phyloP scores from a whole-genome alignment of 2,113 vertebrate species.

The Podilymbus podiceps region DNA sequence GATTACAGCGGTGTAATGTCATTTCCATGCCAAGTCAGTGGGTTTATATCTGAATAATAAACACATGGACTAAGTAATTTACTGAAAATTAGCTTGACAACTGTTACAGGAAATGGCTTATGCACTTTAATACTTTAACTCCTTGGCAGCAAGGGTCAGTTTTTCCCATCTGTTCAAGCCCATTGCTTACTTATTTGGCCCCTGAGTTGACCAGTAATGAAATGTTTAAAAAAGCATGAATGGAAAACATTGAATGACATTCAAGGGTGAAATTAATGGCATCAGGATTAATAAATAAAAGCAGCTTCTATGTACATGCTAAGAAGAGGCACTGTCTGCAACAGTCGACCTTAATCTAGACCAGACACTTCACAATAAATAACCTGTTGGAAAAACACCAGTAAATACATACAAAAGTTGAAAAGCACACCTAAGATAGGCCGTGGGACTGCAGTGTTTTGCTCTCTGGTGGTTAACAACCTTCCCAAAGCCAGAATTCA shows the following conservation, averaged over 20 bases:
- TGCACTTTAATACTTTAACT: constrained; percentile 55
- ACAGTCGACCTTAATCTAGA: neutral
- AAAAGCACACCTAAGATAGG: neutral
- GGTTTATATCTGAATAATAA: constrained; percentile 53
- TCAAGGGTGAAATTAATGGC: neutral
- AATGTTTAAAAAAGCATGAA: neutral
- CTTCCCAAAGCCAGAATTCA: neutral
- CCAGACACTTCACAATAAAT: neutral
- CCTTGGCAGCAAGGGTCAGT: constrained; percentile 23
- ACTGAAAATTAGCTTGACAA: constrained; percentile 56
- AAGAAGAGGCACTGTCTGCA: neutral
- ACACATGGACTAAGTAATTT: constrained; percentile 39
- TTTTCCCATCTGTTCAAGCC: neutral
- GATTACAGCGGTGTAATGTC: neutral
- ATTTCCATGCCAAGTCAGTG: constrained; percentile 7
- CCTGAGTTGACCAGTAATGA: neutral
- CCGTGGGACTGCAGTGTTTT: neutral
- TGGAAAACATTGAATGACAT: neutral
- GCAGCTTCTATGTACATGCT: neutral
- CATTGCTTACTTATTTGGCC: neutral
- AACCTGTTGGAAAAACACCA: neutral
- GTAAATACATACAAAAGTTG: neutral
- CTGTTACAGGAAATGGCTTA: constrained; percentile 46
- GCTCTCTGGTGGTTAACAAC: neutral
- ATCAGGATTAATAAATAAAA: neutral